Evolutionary conservation across 2,888 invertebrate genomes (phyloP).

Genomic region (Drosophila pseudotalamancana): DNA sequence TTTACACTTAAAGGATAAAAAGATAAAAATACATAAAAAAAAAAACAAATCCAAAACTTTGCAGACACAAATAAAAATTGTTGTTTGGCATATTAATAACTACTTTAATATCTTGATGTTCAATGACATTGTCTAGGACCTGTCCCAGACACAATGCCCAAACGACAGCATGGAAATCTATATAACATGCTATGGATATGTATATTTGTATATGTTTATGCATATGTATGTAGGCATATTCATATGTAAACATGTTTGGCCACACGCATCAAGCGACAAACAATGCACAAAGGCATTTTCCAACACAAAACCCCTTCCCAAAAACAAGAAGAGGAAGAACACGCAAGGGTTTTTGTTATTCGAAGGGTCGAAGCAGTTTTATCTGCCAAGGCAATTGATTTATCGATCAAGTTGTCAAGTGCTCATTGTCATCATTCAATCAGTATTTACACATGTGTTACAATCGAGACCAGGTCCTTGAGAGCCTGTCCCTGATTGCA

Average conservation of each 20-base stretch:
- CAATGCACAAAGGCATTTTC: slow-evolving; percentile 42
- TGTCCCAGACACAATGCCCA: slow-evolving; percentile 49
- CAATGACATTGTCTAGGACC: slow-evolving; percentile 64
- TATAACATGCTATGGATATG: too few relatives aligned
- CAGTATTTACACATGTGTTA: slow-evolving; percentile 69
- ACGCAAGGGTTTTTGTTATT: slow-evolving; percentile 30
- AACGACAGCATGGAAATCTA: slow-evolving; percentile 28
- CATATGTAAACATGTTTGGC: slow-evolving; percentile 23
- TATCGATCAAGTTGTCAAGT: slow-evolving; percentile 81
- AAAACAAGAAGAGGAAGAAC: slow-evolving; percentile 20
- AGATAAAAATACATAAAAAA: neutral
- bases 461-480: slow-evolving; percentile 38
- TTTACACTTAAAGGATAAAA: slow-evolving; percentile 7
- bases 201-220: slow-evolving; percentile 10
- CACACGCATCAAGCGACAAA: slow-evolving; percentile 12
- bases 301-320: slow-evolving; percentile 5
- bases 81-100: slow-evolving; percentile 48
- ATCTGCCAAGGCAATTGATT: slow-evolving; percentile 75
- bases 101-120: slow-evolving; percentile 69
- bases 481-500: slow-evolving; percentile 1
- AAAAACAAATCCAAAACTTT: slow-evolving; percentile 27
- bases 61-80: slow-evolving; percentile 23
- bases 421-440: slow-evolving; percentile 72
- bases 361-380: slow-evolving; percentile 67
- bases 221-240: slow-evolving; percentile 26